Evolutionary conservation across 2,888 invertebrate genomes (phyloP), one percentile per base, ranked within the genome.

Genomic region (Dasysyrphus albostriatus): DNA sequence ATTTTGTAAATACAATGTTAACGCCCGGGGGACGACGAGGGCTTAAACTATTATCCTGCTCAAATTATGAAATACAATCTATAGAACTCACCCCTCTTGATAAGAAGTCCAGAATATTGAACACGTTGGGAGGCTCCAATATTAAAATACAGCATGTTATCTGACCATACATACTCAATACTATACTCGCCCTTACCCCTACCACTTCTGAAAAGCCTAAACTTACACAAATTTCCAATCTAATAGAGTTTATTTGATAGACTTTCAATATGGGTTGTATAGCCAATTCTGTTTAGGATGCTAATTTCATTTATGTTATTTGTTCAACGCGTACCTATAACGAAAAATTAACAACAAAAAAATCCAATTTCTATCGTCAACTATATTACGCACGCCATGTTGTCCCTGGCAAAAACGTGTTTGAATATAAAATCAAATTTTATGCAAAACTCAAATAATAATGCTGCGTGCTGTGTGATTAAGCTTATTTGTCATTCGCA

Each of bases 381-480:
- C 24, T 61, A 14, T 24, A 19, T 42, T 24, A 39, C 39, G 9
- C 9, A 16, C 39, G 8, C 39, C 37, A 61, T 61, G 39, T 61
- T 39, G 58, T 58, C 61, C 37, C 37, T 16, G 12, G 49, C 3
- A 19, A 4, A 37, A 37, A 24, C 32, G 34, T n/a, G 42, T 80
- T 74, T 74, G 54, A 63, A 81, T 75, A 69, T 10, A 69, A 56
- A 81, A 81, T 81, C 75, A 69, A 81, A 81, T 81, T 81, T 70
- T 69, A 70, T 70, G 29, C 69, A 54, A 81, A 81, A 81, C 75
- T 81, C 69, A 75, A 81, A 81, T 75, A 75, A 75, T 74, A 75
- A 63, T 81, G 32, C 69, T 16, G 37, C 61, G 44, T 70, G 61
- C 16, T 47, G 47, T n/a, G 47, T 47, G 47, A 75, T 81, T 69